A percentile compares a stretch with the other conserved stretches of the same genome.
Conservation (phyloP, 2,888 invertebrate genomes). For the Emmelina monodactyla region DNA sequence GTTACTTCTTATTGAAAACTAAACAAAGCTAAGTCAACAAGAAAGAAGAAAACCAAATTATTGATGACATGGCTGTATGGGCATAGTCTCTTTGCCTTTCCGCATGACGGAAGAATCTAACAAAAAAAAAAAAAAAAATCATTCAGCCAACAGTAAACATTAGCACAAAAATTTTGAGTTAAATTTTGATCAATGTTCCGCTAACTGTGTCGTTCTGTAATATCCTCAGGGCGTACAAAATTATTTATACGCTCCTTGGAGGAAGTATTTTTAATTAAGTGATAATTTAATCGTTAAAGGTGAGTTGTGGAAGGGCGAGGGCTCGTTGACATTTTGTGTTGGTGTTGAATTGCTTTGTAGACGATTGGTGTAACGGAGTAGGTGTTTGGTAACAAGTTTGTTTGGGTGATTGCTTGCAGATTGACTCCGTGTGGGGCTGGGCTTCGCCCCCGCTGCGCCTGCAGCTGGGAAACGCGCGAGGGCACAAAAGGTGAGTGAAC, state of each 20-base stretch:
- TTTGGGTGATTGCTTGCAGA: slow-evolving; percentile 68
- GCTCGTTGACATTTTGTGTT: neutral
- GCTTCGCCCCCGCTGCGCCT: slow-evolving; percentile 88
- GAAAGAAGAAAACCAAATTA: no score
- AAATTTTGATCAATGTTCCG: slow-evolving; percentile 37
- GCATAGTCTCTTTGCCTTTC: no score
- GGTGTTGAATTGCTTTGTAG: slow-evolving; percentile 12
- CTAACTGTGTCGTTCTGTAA: slow-evolving; percentile 16
- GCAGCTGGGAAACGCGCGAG: slow-evolving; percentile 74
- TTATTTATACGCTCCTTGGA: slow-evolving; percentile 32
- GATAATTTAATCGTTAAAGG: slow-evolving; percentile 52
- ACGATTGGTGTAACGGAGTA: slow-evolving; percentile 9
- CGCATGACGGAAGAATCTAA: no score
- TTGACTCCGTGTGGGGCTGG: slow-evolving; percentile 96
- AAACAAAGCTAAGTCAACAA: no score
- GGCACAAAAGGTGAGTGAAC: slow-evolving; percentile 55
- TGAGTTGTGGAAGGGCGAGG: slow-evolving; percentile 24
- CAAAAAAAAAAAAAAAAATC: no score
- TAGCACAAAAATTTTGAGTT: slow-evolving; percentile 8
- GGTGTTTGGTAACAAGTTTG: slow-evolving; percentile 23
- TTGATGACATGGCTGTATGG: no score
- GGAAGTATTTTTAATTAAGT: slow-evolving; percentile 31
- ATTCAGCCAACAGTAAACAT: slow-evolving; percentile 3
- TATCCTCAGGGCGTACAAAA: slow-evolving; percentile 31
- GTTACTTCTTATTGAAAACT: no score